Evolutionary conservation across 2,888 invertebrate genomes (phyloP), one percentile per base, ranked within the genome.

Genomic region (Aquatica leii): DNA sequence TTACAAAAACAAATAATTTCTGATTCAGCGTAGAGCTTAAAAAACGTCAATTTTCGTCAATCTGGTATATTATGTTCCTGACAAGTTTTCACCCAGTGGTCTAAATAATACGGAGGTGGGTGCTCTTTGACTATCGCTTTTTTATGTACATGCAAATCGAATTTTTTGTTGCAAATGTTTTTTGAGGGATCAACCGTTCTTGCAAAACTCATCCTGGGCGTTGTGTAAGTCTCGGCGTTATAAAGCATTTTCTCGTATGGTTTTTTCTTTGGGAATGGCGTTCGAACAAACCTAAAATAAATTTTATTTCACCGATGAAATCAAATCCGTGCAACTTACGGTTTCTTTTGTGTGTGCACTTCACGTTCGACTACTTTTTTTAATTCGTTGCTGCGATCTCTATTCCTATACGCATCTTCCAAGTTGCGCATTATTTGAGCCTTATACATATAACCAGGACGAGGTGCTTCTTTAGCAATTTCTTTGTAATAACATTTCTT

Each of bases 41-140:
- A n/a, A n/a, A n/a, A n/a, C n/a, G n/a, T n/a, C n/a, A n/a, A n/a
- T n/a, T 34, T 34, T 34, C 34, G 8, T 34, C 34, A 34, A 37
- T 37, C 12, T 49, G 64, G 57, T 18, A 69, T 37, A 59, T 73
- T 60, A 46, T 73, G 73, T 48, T 65, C 55, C 11, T 66, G 61
- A 59, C 78, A 78, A 24, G 71, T 60, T 17, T 71, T 59, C 24
- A 65, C 71, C 79, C 77, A 79, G 55, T 76, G 74, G 59, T 79
- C 74, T n/a, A 73, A 67, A 51, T 74, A 74, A 67, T 78, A 79
- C 0, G 75, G 71, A 1, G 76, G 73, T 6, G 73, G 69, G 3
- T 70, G 52, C 31, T 62, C 62, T 41, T 35, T 18, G n/a, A 53
- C 17, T 11, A 8, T 12, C 3, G 61, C 53, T 35, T 67, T 65